These are phyloP conservation scores for Pogonophryne albipinna DNA, from an alignment of 2,797 vertebrate species.

Conservation along the genomic window DNA sequence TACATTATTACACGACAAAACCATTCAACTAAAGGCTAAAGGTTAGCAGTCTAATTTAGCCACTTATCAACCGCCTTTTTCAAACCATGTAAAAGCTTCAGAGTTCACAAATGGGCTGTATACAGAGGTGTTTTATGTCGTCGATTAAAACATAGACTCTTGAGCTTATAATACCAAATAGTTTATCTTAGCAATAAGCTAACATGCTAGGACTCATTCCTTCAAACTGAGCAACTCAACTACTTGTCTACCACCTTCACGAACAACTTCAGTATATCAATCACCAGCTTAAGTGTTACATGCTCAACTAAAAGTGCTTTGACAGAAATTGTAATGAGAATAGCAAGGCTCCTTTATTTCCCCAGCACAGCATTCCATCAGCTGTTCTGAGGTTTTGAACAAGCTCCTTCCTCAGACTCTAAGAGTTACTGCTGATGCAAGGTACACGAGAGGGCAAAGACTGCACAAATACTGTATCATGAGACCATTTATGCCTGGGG, in stretches of 20 bases:
- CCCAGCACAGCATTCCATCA: not conserved
- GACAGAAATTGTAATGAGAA: not conserved
- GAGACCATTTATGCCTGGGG: slow-evolving; percentile 26
- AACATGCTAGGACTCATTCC: too few species aligned
- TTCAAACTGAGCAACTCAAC: not conserved
- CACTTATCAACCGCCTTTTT: too few species aligned
- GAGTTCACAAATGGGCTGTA: too few species aligned
- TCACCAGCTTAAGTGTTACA: not conserved
- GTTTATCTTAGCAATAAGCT: not conserved
- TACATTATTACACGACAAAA: too few species aligned
- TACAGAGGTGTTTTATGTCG: not conserved
- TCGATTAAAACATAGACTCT: too few species aligned
- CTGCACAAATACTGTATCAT: slow-evolving; percentile 15
- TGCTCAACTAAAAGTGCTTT: slow-evolving; percentile 1
- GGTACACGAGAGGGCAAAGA: not conserved
- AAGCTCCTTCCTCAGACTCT: not conserved
- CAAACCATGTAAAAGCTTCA: not conserved
- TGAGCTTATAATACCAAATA: too few species aligned
- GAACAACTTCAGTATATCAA: not conserved
- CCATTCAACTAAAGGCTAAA: too few species aligned
- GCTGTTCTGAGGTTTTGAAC: slow-evolving; percentile 19
- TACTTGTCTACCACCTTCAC: not conserved
- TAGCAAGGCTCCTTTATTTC: not conserved
- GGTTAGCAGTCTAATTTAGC: too few species aligned
- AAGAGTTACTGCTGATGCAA: not conserved